Evolutionary conservation across 2,113 vertebrate genomes (phyloP).

Genomic region (Urocitellus parryii): DNA sequence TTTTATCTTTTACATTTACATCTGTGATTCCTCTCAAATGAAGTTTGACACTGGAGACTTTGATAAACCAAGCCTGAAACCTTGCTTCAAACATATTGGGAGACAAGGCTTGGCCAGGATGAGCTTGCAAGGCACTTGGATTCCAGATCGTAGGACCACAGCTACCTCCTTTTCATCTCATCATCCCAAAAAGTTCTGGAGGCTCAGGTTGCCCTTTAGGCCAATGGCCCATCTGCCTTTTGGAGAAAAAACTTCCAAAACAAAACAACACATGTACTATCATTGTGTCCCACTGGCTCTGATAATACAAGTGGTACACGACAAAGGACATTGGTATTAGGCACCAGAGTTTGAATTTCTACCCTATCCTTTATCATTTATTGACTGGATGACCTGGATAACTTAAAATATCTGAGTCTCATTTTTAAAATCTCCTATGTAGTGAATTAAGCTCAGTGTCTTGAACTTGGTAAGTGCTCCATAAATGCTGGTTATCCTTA

Average conservation of each 20-base stretch:
- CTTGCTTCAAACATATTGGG: neutral
- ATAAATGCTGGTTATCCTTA: neutral
- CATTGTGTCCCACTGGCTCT: neutral
- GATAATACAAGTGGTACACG: neutral
- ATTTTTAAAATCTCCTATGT: neutral
- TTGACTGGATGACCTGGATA: neutral
- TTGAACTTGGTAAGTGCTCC: neutral
- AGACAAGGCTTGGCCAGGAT: neutral
- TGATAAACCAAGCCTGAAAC: neutral
- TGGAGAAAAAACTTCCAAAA: neutral
- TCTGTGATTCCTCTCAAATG: neutral
- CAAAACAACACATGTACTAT: neutral
- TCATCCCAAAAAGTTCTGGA: neutral
- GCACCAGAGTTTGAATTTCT: neutral
- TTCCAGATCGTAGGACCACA: neutral
- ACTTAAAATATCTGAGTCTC: constrained; percentile 26
- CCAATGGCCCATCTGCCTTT: neutral
- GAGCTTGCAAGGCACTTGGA: neutral
- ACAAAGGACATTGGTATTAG: neutral
- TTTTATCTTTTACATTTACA: neutral
- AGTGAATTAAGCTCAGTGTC: neutral
- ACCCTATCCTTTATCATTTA: neutral
- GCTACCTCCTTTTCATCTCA: neutral
- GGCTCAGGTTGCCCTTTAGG: neutral
- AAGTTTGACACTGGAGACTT: neutral